phyloP scores from a whole-genome alignment of 2,888 invertebrate species.

The Entomobrya proxima region DNA sequence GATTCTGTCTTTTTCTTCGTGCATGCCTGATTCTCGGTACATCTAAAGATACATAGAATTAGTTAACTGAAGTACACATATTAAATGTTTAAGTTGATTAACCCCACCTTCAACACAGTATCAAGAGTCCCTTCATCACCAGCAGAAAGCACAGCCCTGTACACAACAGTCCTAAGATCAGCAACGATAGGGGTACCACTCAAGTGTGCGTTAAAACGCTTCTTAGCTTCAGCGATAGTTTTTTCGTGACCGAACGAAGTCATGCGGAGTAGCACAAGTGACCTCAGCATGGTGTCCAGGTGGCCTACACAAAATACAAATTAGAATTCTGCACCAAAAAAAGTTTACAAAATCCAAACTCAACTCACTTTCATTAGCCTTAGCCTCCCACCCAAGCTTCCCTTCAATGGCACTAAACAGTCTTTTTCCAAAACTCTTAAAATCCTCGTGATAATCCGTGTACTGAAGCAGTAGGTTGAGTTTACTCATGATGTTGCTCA shows the following conservation, averaged over 20 bases:
- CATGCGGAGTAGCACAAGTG: constrained; percentile 89
- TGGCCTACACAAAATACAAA: constrained; percentile 79
- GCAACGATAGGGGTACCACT: constrained; percentile 84
- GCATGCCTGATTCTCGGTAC: constrained; percentile 90
- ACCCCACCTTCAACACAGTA: not conserved
- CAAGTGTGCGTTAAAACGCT: constrained; percentile 83
- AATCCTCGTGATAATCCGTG: constrained; percentile 85
- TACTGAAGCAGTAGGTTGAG: constrained; percentile 87
- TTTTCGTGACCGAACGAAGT: constrained; percentile 88
- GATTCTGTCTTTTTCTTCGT: constrained; percentile 95
- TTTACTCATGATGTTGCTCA: constrained; percentile 87
- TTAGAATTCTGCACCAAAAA: not conserved
- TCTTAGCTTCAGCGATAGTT: constrained; percentile 86
- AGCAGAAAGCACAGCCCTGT: constrained; percentile 87
- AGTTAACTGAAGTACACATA: not conserved
- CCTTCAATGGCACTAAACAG: constrained; percentile 85
- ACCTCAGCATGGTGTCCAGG: constrained; percentile 89
- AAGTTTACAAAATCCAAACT: not conserved
- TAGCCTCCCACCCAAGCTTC: constrained; percentile 88
- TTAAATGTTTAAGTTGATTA: not conserved
- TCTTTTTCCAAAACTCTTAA: constrained; percentile 85
- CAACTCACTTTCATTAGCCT: constrained; percentile 60
- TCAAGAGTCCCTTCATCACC: constrained; percentile 81
- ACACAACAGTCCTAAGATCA: constrained; percentile 92
- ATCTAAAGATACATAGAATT: constrained; percentile 77